Conservation (phyloP, 2,113 vertebrate species). For the Ctenodactylus gundi region DNA sequence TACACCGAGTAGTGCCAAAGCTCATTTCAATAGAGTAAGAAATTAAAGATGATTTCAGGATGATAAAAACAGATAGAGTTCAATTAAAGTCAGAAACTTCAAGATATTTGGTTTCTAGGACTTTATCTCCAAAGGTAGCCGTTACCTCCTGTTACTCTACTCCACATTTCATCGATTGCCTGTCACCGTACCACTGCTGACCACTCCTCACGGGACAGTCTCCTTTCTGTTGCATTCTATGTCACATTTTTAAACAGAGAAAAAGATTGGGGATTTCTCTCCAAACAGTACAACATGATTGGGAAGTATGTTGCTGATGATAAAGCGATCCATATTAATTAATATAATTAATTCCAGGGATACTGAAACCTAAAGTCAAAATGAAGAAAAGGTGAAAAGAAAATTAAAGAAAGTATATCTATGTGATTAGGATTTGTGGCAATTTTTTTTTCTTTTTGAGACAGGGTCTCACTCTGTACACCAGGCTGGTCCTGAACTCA, state of each 20-base stretch:
- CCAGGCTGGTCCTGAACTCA: too few relatives aligned
- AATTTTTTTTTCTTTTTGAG: too few relatives aligned
- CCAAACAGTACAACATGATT: not conserved
- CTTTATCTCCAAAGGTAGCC: not conserved
- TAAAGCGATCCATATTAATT: not conserved
- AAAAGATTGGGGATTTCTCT: not conserved
- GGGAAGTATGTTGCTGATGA: not conserved
- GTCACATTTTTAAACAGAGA: not conserved
- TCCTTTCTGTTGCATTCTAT: not conserved
- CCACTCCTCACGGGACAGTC: not conserved
- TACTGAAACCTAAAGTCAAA: not conserved
- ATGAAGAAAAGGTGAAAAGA: not conserved
- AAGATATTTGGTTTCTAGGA: not conserved
- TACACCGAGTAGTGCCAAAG: not conserved
- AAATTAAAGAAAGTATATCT: not conserved
- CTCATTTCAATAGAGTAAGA: not conserved
- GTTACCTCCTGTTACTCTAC: not conserved
- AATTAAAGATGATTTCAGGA: slow-evolving; percentile 39
- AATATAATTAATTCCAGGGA: not conserved
- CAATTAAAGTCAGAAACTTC: not conserved
- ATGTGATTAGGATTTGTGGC: not conserved
- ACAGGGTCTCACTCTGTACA: too few relatives aligned
- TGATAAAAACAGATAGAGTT: slow-evolving; percentile 4
- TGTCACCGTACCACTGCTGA: not conserved
- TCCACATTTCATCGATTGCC: not conserved